Evolutionary conservation across 1,140 invertebrate genomes (phyloP), one percentile per base, ranked within the genome.

Genomic region (Drosophila sulfurigaster): DNA sequence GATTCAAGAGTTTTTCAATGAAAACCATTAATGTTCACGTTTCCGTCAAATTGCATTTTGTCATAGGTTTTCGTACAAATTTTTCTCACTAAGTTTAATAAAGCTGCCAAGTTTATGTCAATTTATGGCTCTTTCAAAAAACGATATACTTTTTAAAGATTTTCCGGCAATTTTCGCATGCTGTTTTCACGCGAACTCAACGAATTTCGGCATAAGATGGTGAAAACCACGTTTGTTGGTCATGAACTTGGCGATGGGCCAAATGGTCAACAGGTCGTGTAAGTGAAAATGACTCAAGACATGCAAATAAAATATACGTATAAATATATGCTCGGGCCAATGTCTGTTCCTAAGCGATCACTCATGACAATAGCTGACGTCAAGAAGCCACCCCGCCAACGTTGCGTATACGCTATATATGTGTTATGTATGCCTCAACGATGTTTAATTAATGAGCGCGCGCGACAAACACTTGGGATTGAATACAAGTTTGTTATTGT

Each of bases 401-500:
- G 38, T 20, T 58, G 73, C 65, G 67, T 65, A 88, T 75, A 81
- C 65, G 45, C 54, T 41, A 78, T 72, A 59, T 73, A 54, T 30
- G 35, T 16, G 65, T 81, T 41, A 43, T 48, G 16, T 38, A 20
- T 38, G 58, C 13, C 56, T 56, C 49, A 62, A 70, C 57, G 51
- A 57, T 38, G 66, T 78, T 71, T 75, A 87, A 83, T 79, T 70
- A 62, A 78, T 64, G 83, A 75, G 62, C 38, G 60, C 70, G 51
- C 49, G 46, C 68, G 67, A 79, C 77, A 79, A 76, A 68, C 77
- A 68, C 51, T 54, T 67, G 16, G 60, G 59, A 46, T 60, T 43
- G 41, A 58, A 68, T 64, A 65, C 52, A 57, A 67, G 71, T 77
- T 72, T 65, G 62, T 60, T 69, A 16, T 72, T 52, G 54, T 82